A percentile compares a stretch with the other conserved stretches of the same genome.
phyloP scores from a whole-genome alignment of 1,140 invertebrate genomes.

The Drosophila quadrilineata region DNA sequence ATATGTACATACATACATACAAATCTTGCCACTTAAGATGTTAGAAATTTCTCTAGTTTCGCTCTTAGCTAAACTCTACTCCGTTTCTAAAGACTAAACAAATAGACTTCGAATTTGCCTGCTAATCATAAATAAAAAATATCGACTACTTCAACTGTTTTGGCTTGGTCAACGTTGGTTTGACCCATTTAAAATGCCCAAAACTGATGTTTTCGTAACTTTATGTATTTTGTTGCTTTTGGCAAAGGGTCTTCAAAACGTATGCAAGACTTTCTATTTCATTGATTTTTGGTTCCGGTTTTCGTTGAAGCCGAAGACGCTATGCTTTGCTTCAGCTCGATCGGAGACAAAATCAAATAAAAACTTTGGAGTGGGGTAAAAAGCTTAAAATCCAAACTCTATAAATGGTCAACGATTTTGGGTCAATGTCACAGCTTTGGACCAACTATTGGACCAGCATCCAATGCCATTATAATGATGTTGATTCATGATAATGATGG shows the following conservation, averaged over 20 bases:
- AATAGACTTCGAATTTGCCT: too few species aligned
- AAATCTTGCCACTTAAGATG: too few species aligned
- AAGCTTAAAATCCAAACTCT: conserved; percentile 32
- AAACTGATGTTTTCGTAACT: too few species aligned
- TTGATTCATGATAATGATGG: conserved; percentile 4
- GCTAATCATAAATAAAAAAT: too few species aligned
- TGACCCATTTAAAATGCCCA: conserved; percentile 25
- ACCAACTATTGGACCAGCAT: conserved; percentile 16
- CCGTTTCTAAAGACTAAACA: too few species aligned
- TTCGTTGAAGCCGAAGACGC: conserved; percentile 5
- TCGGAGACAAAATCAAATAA: conserved; percentile 36
- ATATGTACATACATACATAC: too few species aligned
- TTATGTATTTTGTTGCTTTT: not conserved
- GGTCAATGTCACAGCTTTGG: conserved; percentile 71
- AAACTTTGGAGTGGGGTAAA: too few species aligned
- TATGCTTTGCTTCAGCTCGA: conserved; percentile 18
- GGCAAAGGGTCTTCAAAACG: conserved; percentile 8
- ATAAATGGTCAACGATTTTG: conserved; percentile 58
- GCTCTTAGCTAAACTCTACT: too few species aligned
- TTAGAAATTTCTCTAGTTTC: too few species aligned
- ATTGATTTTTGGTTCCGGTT: conserved; percentile 63
- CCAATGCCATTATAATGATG: conserved; percentile 11
- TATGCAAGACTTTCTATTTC: conserved; percentile 67
- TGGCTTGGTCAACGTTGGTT: too few species aligned
- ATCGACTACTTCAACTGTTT: too few species aligned